These are phyloP conservation scores for Erpornis zantholeuca DNA, from an alignment of 2,113 vertebrate species.

Conservation along the genomic window DNA sequence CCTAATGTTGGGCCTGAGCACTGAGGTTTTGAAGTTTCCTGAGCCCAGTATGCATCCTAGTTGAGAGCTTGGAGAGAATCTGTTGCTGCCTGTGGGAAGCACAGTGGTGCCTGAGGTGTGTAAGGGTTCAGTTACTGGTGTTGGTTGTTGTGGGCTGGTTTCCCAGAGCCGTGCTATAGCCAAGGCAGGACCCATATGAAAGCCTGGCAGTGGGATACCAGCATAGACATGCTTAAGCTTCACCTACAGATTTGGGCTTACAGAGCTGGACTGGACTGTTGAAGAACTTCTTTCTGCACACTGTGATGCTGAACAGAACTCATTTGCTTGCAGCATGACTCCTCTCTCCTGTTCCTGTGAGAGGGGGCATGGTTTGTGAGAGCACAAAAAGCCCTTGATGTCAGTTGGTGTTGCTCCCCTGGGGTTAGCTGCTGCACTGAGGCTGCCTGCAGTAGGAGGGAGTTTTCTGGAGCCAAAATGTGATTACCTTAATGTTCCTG, in stretches of 20 bases:
- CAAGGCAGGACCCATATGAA: neutral
- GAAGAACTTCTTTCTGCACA: neutral
- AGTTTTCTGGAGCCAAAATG: neutral
- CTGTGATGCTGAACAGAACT: neutral
- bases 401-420: neutral
- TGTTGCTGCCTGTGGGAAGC: neutral
- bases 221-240: neutral
- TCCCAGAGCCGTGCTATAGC: neutral
- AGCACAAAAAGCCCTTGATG: accelerated
- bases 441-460: neutral
- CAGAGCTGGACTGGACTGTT: neutral
- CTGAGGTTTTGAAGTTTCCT: neutral
- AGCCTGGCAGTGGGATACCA: neutral
- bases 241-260: neutral
- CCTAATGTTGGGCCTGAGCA: neutral
- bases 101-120: neutral
- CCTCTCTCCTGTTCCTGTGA: neutral
- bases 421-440: neutral
- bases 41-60: accelerated
- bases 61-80: neutral
- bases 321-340: neutral
- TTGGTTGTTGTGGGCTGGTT: neutral
- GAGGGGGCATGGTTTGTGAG: neutral
- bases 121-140: neutral
- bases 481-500: neutral